phyloP scores from a whole-genome alignment of 2,888 invertebrate genomes.

The Rhimphoctona megacephalus region DNA sequence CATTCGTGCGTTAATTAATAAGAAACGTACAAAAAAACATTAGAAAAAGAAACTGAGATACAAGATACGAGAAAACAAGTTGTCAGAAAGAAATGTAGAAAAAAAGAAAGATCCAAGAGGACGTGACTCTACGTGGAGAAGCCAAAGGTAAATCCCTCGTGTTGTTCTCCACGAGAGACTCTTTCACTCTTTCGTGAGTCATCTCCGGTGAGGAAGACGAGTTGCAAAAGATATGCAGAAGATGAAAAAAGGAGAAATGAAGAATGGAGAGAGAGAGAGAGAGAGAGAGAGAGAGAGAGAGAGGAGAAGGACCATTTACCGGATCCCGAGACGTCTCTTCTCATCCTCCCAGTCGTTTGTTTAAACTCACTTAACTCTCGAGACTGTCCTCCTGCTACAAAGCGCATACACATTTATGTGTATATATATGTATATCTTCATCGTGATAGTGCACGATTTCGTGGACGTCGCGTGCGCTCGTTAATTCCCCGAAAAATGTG shows the following conservation, averaged over 20 bases:
- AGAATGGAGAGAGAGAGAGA: conserved; percentile 21
- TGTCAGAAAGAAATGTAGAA: conserved; percentile 23
- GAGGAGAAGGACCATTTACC: conserved; percentile 66
- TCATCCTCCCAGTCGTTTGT: conserved; percentile 69
- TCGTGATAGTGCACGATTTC: conserved; percentile 38
- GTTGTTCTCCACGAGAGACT: conserved; percentile 36
- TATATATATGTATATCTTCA: conserved; percentile 6
- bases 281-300: conserved; percentile 3
- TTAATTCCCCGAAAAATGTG: conserved; percentile 51
- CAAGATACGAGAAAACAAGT: conserved; percentile 39
- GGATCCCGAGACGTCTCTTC: conserved; percentile 62
- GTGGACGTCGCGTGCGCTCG: conserved; percentile 62
- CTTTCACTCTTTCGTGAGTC: conserved; percentile 60
- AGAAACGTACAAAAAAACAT: not conserved
- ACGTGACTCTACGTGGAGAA: conserved; percentile 37
- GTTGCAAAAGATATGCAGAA: conserved; percentile 54
- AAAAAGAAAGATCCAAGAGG: conserved; percentile 15
- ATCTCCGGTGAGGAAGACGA: conserved; percentile 64
- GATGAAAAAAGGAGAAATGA: conserved; percentile 22
- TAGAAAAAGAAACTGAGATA: not conserved
- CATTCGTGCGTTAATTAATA: conserved; percentile 6
- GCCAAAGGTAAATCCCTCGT: conserved; percentile 40
- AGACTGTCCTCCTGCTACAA: conserved; percentile 49
- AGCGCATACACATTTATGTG: not conserved
- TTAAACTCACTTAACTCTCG: conserved; percentile 74